Percentiles rank a stretch among this genome's conserved stretches.
phyloP scores from a whole-genome alignment of 1,140 invertebrate species.

The Metopolophium dirhodum region DNA sequence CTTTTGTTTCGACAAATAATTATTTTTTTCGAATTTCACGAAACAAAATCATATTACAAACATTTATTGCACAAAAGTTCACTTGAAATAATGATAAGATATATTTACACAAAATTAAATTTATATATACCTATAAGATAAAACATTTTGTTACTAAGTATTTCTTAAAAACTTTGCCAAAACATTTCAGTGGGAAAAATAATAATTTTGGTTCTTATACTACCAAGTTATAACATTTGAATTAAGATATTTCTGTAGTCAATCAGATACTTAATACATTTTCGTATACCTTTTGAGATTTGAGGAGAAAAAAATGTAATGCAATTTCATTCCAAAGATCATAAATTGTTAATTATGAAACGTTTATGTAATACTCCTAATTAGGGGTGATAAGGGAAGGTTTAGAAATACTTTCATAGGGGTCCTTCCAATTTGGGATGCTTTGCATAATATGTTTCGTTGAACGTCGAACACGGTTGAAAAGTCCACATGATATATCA shows the following conservation, averaged over 20 bases:
- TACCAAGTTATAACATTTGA: not conserved
- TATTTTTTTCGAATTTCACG: not conserved
- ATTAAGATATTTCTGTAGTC: not conserved
- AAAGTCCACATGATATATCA: no score
- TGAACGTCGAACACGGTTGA: no score
- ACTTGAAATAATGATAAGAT: not conserved
- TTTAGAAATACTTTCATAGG: not conserved
- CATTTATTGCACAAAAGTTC: not conserved
- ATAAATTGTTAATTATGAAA: not conserved
- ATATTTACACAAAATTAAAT: not conserved
- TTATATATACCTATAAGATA: no score
- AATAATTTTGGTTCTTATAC: not conserved
- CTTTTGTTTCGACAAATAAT: not conserved
- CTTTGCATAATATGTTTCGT: not conserved
- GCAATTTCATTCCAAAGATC: not conserved
- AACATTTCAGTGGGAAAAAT: not conserved
- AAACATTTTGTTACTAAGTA: not conserved
- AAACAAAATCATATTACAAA: not conserved
- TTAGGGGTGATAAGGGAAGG: no score
- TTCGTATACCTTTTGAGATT: not conserved
- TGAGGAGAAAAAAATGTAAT: not conserved
- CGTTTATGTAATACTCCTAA: no score
- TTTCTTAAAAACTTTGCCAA: not conserved
- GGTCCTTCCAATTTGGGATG: not conserved
- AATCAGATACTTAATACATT: not conserved